Evolutionary conservation across 2,888 invertebrate species (phyloP).

Genomic region (Linhomoeus sp.): DNA sequence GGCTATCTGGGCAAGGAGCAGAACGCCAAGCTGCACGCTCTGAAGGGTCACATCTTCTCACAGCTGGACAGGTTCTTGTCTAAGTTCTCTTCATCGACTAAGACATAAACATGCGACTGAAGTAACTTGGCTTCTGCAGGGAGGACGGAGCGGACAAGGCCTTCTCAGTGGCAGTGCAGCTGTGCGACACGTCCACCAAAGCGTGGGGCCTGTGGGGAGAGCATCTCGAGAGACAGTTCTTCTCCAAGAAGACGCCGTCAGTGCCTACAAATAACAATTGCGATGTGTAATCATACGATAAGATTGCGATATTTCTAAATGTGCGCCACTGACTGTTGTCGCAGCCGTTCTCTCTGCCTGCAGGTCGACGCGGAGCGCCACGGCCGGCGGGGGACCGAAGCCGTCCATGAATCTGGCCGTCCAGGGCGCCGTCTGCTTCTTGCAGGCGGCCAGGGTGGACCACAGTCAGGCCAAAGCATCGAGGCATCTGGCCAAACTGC

Average conservation of each 20-base stretch:
- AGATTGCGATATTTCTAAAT: no score
- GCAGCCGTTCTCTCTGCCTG: no score
- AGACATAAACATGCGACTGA: no score
- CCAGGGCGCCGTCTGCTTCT: conserved; percentile 13
- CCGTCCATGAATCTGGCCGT: conserved; percentile 6
- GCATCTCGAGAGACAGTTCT: conserved; percentile 44
- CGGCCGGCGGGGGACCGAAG: conserved; percentile 7
- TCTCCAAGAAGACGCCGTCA: no score
- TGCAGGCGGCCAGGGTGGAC: conserved; percentile 14
- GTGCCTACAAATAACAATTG: no score
- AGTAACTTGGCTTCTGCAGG: conserved; percentile 33
- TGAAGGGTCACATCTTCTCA: conserved; percentile 68
- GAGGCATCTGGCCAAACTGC: conserved; percentile 11
- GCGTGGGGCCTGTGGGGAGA: conserved; percentile 90
- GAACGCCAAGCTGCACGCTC: conserved; percentile 84
- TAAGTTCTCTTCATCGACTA: no score
- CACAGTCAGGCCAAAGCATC: conserved; percentile 13
- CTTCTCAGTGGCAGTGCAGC: conserved; percentile 76
- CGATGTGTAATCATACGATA: no score
- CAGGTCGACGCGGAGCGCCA: conserved; percentile 9
- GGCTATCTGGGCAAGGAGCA: conserved; percentile 84
- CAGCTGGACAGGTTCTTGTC: conserved; percentile 51
- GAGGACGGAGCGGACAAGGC: conserved; percentile 88
- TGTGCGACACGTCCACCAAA: conserved; percentile 56
- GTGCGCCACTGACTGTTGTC: no score